Evolutionary conservation across 2,888 invertebrate species (phyloP).

Genomic region (Chorisops tibialis): DNA sequence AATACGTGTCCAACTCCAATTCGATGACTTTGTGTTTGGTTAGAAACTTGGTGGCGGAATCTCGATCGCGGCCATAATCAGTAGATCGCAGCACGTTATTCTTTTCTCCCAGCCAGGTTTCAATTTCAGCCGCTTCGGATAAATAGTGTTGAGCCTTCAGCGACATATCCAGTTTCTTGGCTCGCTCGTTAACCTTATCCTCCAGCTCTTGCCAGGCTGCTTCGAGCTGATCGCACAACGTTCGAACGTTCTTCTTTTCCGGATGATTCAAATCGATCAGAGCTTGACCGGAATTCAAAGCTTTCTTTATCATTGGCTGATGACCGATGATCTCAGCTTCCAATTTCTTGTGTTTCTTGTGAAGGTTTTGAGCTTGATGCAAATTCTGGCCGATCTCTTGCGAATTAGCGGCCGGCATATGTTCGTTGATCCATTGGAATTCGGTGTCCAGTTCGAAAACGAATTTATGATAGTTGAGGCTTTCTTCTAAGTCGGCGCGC

Average conservation of each 20-base stretch:
- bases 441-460: slow-evolving; percentile 90
- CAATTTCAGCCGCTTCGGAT: slow-evolving; percentile 87
- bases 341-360: slow-evolving; percentile 92
- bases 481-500: slow-evolving; percentile 76
- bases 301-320: slow-evolving; percentile 78
- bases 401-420: slow-evolving; percentile 74
- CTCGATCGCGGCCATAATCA: slow-evolving; percentile 85
- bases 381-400: slow-evolving; percentile 77
- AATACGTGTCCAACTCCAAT: slow-evolving; percentile 86
- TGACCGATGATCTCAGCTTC: slow-evolving; percentile 86
- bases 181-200: slow-evolving; percentile 67
- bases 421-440: slow-evolving; percentile 92
- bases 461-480: slow-evolving; percentile 80
- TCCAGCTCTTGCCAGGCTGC: slow-evolving; percentile 73
- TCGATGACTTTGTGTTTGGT: slow-evolving; percentile 94
- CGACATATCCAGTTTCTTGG: slow-evolving; percentile 77
- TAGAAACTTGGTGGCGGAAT: slow-evolving; percentile 85
- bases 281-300: slow-evolving; percentile 72
- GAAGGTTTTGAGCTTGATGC: slow-evolving; percentile 85
- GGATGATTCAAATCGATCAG: slow-evolving; percentile 77
- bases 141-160: slow-evolving; percentile 88
- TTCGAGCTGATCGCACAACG: slow-evolving; percentile 68
- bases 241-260: slow-evolving; percentile 67
- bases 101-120: slow-evolving; percentile 88
- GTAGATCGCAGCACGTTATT: slow-evolving; percentile 75